Evolutionary conservation across 2,113 vertebrate genomes (phyloP), one percentile per base, ranked within the genome.

Genomic region (Mesembrinibis cayennensis): DNA sequence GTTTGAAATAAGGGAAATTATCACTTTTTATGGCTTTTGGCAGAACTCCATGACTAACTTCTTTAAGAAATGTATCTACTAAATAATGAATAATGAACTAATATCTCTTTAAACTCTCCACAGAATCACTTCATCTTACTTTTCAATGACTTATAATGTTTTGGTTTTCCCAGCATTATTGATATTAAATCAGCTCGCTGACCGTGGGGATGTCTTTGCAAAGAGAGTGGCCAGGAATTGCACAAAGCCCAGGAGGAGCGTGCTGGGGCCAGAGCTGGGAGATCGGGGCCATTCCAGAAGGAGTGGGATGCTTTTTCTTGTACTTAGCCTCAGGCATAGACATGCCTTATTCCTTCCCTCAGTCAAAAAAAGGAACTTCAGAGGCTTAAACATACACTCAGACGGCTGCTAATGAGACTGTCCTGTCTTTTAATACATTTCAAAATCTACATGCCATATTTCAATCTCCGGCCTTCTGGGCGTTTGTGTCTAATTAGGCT

Each of bases 401-500:
- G 34, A 76, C 1, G 19, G 89, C 87, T 95, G 96, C 77, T 95
- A 87, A 93, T 91, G 74, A 95, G 84, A 45, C 87, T 93, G 34
- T 79, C 89, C 77, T 87, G 71, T 77, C 67, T 87, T 77, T 85
- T 93, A 52, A 17, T 70, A 79, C 69, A 69, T 82, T 96, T 91
- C 61, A 89, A 82, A 93, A 84, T 89, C 58, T 91, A 45, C 80
- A 71, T 61, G 80, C 77, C 36, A 21, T 95, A 72, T 93, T 91
- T 93, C 65, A 72, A 65, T 82, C 61, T 92, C 0, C 0, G 45
- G 66, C 74, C 81, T 94, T 93, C 77, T 87, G 91, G 70, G 81
- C 1, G 1, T 87, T 94, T 76, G 36, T 91, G 84, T 90, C 81
- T 95, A 87, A 95, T 95, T 95, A 95, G 82, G 58, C 92, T 96